Base-by-base conservation (phyloP, 2,797 vertebrate species). In the Mastacembelus armatus region DNA sequence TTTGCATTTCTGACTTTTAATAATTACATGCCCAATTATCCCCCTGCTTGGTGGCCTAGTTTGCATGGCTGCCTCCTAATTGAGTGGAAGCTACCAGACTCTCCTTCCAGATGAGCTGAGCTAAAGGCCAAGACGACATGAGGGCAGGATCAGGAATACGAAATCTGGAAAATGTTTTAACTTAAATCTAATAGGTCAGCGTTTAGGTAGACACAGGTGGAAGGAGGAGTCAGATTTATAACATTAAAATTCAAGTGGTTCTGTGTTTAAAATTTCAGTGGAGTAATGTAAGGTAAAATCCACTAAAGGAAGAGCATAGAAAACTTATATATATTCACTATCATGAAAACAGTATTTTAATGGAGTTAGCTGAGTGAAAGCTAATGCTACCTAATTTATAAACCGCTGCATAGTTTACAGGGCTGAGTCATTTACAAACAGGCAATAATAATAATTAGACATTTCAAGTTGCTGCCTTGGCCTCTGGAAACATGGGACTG, bases 1-100 rank as follows among this genome's bases (percentile, higher is more conserved):
- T 93, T 94, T 91, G 90, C 91, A 91, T 93, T 84, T 93, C 79
- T 89, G 86, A 93, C 89, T 92, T 93, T 86, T 92, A 83, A 87
- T 92, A 87, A 93, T 91, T 85, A 87, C 80, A 72, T 77, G 76
- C 76, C 85, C 87, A 92, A 91, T 93, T 91, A 92, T 88, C 77
- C 83, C n/a, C 66, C 50, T 52, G 90, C 87, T 88, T 83, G 87
- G 85, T 91, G 91, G 78, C 92, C 92, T 84, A 82, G 80, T 92
- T 94, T 83, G 87, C 83, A 85, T 89, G 87, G 63, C 65, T 87
- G 83, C 60, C 45, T 62, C 48, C 71, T 54, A 66, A 83, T 74
- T n/a, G 60, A 66, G 49, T 10, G 24, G 49, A 74, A 69, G 61
- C 30, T 62, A 70, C 64, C 60, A 14, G 21, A 10, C 42, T 18